Evolutionary conservation across 2,797 vertebrate species (phyloP), one percentile per base, ranked within the genome.

Genomic region (Ctenopoma kingsleyae): DNA sequence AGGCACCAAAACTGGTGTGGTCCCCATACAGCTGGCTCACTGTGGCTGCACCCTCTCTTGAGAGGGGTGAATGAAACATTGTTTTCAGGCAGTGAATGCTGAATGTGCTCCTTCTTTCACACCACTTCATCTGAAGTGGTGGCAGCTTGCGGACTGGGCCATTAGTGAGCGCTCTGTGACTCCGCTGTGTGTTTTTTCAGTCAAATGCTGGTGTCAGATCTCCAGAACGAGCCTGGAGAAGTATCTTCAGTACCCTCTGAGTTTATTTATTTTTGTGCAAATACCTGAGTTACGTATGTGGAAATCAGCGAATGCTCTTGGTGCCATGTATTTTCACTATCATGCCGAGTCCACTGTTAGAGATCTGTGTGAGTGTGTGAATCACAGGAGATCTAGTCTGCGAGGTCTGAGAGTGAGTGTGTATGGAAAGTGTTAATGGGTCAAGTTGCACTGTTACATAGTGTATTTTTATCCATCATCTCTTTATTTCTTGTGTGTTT

Each of bases 101-200:
- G 87, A 92, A 91, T 92, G 89, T 72, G 63, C 82, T 53, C 86
- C 87, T 87, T 90, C 87, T 91, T 85, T 88, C 84, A 85, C 86
- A 73, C 86, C 89, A 90, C 92, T 92, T 87, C 76, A 91, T 89
- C 80, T 92, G 78, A 90, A 93, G 91, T 88, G 85, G 87, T 75
- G 75, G 85, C 91, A 89, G 85, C 84, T 85, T 90, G 85, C 41
- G 77, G 82, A 81, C 79, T 43, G 60, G 58, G 78, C 55, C 59
- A 1, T 53, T 5, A 54, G 69, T 72, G 64, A 77, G 74, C 46
- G 63, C 61, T 62, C 67, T 71, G 78, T 73, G 84, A 82, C 61
- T 73, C 76, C 16, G 30, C 73, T 51, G 38, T 70, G 70, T 38
- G 54, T 67, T 71, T 79, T 48, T 32, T 32, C 7, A 73, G 49